phyloP scores from a whole-genome alignment of 2,888 invertebrate species.

The Acrocyrtus sp. region DNA sequence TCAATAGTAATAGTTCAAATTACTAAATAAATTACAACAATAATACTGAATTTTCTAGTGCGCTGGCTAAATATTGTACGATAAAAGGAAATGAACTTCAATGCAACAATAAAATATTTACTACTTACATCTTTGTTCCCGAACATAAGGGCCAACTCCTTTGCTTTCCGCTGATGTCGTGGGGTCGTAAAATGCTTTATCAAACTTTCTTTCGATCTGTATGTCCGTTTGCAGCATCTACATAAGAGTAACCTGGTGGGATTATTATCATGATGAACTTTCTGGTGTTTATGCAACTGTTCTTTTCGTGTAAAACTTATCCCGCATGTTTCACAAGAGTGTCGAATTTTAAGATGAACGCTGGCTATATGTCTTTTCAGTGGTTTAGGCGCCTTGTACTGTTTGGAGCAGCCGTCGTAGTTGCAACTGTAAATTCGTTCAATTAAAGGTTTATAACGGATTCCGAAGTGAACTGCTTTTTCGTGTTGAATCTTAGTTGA shows the following conservation, averaged over 20 bases:
- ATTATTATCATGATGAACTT: conserved; percentile 1
- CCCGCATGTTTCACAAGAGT: conserved; percentile 8
- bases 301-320: not conserved
- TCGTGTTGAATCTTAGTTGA: not conserved
- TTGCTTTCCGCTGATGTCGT: conserved; percentile 3
- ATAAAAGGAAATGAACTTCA: too few species aligned
- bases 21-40: too few species aligned
- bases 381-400: not conserved
- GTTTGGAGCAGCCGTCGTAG: not conserved
- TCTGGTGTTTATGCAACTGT: not conserved
- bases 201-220: not conserved
- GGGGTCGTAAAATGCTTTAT: not conserved
- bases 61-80: too few species aligned
- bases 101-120: too few species aligned
- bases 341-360: not conserved
- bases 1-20: too few species aligned
- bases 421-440: not conserved
- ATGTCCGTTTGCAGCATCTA: not conserved
- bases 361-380: not conserved
- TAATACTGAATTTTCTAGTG: too few species aligned
- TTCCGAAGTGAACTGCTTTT: conserved; percentile 6
- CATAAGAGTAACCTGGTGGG: not conserved
- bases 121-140: too few species aligned
- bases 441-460: not conserved
- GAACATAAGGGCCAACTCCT: too few species aligned